Percentiles rank a stretch among this genome's conserved stretches.
These are phyloP conservation scores for Crossocerus cetratus DNA, from an alignment of 2,888 invertebrate genomes.

Conservation along the genomic window DNA sequence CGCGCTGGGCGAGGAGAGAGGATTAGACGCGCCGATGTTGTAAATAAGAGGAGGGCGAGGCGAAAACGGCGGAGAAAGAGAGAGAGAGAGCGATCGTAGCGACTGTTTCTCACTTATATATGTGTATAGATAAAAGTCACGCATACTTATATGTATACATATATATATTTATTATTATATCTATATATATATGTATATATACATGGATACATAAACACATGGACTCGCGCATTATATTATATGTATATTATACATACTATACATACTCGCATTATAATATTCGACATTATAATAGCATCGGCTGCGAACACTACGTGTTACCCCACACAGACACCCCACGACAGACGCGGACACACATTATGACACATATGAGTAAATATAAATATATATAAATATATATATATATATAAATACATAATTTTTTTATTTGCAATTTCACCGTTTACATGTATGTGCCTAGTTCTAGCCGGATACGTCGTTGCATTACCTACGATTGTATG, in stretches of 20 bases:
- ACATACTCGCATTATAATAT: too few species aligned
- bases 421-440: constrained; percentile 74
- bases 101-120: constrained; percentile 47
- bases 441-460: constrained; percentile 75
- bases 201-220: background rate
- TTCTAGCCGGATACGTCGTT: constrained; percentile 65
- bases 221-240: background rate
- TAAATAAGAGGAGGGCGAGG: constrained; percentile 52
- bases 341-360: constrained; percentile 31
- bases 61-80: too few species aligned
- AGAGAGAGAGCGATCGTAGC: constrained; percentile 56
- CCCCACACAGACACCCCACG: background rate
- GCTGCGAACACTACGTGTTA: too few species aligned
- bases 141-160: constrained; percentile 35
- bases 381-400: constrained; percentile 46
- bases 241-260: too few species aligned
- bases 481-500: constrained; percentile 68
- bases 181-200: constrained; percentile 17
- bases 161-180: constrained; percentile 31
- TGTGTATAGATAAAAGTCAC: constrained; percentile 48
- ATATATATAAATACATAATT: constrained; percentile 64
- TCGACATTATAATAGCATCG: too few species aligned
- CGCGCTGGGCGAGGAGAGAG: too few species aligned
- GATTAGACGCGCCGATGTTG: too few species aligned
- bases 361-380: constrained; percentile 18